A percentile compares a stretch with the other conserved stretches of the same genome.
These are phyloP conservation scores for Pseudopleuronectes americanus DNA, from an alignment of 2,797 vertebrate genomes.

Conservation along the genomic window DNA sequence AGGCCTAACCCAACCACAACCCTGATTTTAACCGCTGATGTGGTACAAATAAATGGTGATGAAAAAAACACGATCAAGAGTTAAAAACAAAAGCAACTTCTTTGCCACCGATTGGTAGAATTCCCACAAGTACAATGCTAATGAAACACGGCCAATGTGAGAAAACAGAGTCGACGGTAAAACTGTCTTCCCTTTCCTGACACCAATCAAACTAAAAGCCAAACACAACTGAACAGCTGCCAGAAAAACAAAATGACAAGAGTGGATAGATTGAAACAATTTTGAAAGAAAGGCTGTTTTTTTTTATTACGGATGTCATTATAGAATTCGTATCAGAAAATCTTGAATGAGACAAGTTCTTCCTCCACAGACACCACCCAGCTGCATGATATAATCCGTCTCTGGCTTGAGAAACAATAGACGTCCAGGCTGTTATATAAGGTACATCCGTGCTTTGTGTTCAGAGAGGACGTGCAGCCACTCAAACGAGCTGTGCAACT, in stretches of 20 bases:
- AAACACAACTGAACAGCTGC: conserved; percentile 10
- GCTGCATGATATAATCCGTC: conserved; percentile 68
- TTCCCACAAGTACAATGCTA: conserved; percentile 20
- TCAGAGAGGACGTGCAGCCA: conserved; percentile 66
- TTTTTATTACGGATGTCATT: conserved; percentile 37
- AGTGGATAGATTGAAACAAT: conserved; percentile 2
- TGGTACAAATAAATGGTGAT: too few species aligned
- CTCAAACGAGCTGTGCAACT: conserved; percentile 60
- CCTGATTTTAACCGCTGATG: too few species aligned
- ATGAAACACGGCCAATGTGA: conserved; percentile 18
- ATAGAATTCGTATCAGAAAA: conserved; percentile 31
- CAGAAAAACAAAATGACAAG: conserved; percentile 25
- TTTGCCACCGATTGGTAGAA: conserved; percentile 48
- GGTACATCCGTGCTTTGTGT: conserved; percentile 76
- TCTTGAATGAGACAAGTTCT: conserved; percentile 41
- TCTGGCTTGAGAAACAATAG: conserved; percentile 72
- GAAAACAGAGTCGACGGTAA: neutral
- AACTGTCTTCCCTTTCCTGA: conserved; percentile 1
- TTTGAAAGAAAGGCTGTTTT: too few species aligned
- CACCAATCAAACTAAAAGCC: conserved; percentile 9
- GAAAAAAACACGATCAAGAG: too few species aligned
- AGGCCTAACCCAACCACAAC: too few species aligned
- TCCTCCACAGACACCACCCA: conserved; percentile 43
- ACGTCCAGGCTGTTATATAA: conserved; percentile 73
- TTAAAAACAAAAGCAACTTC: neutral